Base-by-base conservation (phyloP, 2,113 vertebrate genomes). In the Nothocercus nigrocapillus region DNA sequence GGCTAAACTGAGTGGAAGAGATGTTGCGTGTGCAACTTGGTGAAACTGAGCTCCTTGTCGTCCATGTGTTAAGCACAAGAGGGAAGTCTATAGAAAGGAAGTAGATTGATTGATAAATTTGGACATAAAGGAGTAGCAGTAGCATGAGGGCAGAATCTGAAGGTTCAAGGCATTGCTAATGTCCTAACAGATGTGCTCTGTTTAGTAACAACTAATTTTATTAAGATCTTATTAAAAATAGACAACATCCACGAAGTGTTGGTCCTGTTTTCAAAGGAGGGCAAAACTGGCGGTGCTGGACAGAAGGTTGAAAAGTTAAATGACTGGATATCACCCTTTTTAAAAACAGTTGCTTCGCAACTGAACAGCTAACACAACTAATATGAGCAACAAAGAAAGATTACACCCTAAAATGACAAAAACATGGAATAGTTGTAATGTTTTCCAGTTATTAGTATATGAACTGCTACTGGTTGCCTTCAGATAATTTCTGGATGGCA, bases 191-290 rank as follows among this genome's bases (percentile, higher is more conserved):
- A 19, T 62, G 18, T 1, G 1, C 85, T 88, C 63, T 78, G 38
- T 59, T 64, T 70, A 6, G n/a, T 38, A 27, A 25, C 61, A 68
- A 87, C 30, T 49, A n/a, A n/a, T 62, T 74, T 16, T 45, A 14
- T 44, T 4, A 0, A 0, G 47, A 9, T 0, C 0, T 59, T 74
- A 63, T 42, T 56, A 67, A 64, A 24, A 56, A 58, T 32, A 53
- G 38, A 44, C 5, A 54, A 3, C 62, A 59, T n/a, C 34, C 8
- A 56, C 24, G 24, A 67, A 20, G 7, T 9, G 9, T 24, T 70
- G 28, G 6, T n/a, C 16, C 86, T 16, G 18, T 67, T 0, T 62
- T 89, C 51, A 28, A 2, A 74, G 47, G n/a, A 14, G 36, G 45
- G 3, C 4, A 68, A 78, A 87, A 34, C 27, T 82, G 32, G 7